phyloP scores from a whole-genome alignment of 2,113 vertebrate species.

The Microcebus ravelobensis region DNA sequence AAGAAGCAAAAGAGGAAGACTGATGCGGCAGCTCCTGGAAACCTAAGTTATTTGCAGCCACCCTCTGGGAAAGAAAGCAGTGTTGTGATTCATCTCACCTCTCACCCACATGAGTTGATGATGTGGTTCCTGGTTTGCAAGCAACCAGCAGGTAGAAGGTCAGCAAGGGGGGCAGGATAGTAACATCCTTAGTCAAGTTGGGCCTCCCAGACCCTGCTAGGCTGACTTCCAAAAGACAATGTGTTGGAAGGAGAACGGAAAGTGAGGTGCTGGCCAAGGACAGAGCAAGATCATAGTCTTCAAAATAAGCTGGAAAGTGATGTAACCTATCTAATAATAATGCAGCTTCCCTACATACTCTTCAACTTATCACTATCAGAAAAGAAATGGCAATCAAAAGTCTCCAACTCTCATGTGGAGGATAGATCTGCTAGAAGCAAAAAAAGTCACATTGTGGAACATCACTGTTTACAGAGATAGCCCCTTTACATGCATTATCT shows the following conservation, averaged over 20 bases:
- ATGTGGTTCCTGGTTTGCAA: not conserved
- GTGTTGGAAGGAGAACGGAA: not conserved
- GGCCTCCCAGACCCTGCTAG: not conserved
- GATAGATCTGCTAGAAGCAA: not conserved
- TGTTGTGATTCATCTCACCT: not conserved
- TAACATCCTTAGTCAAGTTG: not conserved
- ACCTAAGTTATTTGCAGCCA: not conserved
- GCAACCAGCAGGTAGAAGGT: not conserved
- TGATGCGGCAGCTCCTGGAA: not conserved
- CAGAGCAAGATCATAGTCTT: not conserved
- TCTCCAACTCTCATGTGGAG: not conserved
- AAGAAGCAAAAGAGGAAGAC: slow-evolving; percentile 7
- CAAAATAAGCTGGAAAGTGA: not conserved
- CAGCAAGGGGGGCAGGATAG: not conserved
- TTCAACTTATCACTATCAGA: not conserved
- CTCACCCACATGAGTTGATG: not conserved
- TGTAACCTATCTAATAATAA: not conserved
- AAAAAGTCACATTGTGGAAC: not conserved
- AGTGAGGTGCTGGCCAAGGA: not conserved
- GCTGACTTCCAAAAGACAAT: not conserved
- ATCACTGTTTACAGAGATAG: not conserved
- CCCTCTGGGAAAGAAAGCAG: not conserved
- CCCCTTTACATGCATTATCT: not conserved
- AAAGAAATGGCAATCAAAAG: not conserved
- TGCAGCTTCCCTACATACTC: not conserved